These are phyloP conservation scores for Petaurus breviceps DNA, from an alignment of 2,113 vertebrate genomes.

Conservation along the genomic window DNA sequence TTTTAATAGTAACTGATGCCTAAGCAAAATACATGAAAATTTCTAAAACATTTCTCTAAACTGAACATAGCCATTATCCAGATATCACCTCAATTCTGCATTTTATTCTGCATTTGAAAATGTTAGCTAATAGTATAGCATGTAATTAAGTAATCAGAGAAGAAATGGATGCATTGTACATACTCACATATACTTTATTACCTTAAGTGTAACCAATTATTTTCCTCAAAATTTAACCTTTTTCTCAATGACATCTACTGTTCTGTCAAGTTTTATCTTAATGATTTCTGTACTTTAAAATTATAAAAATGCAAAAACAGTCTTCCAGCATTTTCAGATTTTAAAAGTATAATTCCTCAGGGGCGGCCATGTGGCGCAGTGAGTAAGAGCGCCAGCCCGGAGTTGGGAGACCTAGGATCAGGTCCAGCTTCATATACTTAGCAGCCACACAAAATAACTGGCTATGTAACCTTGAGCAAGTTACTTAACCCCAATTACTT, in stretches of 20 bases:
- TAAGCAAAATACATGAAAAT: constrained; percentile 10
- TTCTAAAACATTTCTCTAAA: constrained; percentile 11
- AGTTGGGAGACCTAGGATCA: no score
- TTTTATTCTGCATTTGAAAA: constrained; percentile 44
- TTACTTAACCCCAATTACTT: no score
- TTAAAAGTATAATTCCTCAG: constrained; percentile 17
- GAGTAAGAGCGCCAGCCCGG: no score
- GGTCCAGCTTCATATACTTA: no score
- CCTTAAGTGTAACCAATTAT: constrained; percentile 29
- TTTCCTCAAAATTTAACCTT: constrained; percentile 40
- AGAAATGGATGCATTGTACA: constrained; percentile 9
- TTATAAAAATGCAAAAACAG: constrained; percentile 2
- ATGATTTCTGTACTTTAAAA: not conserved
- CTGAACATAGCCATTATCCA: not conserved
- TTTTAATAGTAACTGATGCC: not conserved
- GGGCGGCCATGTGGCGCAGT: no score
- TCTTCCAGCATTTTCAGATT: constrained; percentile 30
- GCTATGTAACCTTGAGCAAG: no score
- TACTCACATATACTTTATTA: constrained; percentile 36
- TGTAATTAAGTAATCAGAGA: constrained; percentile 30
- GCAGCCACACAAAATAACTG: no score
- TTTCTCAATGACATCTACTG: not conserved
- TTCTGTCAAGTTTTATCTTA: constrained; percentile 38
- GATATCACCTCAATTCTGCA: constrained; percentile 15
- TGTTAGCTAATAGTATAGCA: constrained; percentile 41